These are phyloP conservation scores for Albula goreensis DNA, from an alignment of 2,113 vertebrate genomes.

Conservation along the genomic window DNA sequence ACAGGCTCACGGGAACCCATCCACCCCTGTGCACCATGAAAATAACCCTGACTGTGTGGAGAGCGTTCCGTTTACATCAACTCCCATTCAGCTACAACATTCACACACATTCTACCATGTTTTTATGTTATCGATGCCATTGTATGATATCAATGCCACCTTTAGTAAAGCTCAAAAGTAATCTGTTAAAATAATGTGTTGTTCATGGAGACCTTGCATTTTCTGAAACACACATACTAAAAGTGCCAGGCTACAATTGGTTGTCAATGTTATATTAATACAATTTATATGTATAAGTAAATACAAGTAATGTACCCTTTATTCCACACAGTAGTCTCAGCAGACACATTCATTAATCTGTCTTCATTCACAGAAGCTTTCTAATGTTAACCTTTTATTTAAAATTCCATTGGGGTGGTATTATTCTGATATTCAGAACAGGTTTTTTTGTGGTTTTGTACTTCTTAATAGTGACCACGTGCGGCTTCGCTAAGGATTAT, in stretches of 20 bases:
- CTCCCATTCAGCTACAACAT: conserved; percentile 31
- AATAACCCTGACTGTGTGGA: conserved; percentile 27
- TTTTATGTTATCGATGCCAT: conserved; percentile 26
- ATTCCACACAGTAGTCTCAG: background rate
- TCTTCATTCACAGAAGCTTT: background rate
- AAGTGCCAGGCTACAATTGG: too few species aligned
- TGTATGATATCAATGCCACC: background rate
- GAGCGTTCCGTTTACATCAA: conserved; percentile 46
- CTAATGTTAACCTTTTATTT: background rate
- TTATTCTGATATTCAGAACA: too few species aligned
- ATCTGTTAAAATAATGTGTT: too few species aligned
- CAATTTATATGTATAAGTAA: background rate
- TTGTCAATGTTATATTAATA: background rate
- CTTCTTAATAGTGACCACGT: background rate
- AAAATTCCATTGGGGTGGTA: too few species aligned
- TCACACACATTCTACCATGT: conserved; percentile 21
- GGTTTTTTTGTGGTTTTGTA: background rate
- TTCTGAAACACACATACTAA: too few species aligned
- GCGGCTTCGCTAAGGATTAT: background rate
- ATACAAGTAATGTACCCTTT: background rate
- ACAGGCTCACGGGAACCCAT: conserved; percentile 16
- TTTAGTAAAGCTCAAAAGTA: too few species aligned
- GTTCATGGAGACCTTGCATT: too few species aligned
- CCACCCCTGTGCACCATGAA: conserved; percentile 35
- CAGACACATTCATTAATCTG: background rate